phyloP scores from a whole-genome alignment of 2,888 invertebrate genomes.

The Scaptomyza caliginosa region DNA sequence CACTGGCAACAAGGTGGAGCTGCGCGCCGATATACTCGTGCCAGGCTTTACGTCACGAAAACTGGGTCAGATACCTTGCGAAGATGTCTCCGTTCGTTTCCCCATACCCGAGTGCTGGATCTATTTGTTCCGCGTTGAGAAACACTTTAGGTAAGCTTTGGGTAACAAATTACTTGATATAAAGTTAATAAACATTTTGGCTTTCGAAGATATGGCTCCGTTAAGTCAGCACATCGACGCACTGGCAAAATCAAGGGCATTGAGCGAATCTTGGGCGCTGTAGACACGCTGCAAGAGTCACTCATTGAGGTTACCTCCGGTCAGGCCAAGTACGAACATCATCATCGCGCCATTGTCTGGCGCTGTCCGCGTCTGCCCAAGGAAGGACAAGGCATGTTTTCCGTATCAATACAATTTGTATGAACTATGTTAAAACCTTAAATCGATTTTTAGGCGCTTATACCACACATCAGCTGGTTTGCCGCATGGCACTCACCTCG shows the following conservation, averaged over 20 bases:
- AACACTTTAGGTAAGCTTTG: constrained; percentile 89
- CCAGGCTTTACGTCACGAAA: constrained; percentile 98
- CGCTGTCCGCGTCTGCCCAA: constrained; percentile 98
- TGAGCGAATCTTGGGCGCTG: constrained; percentile 95
- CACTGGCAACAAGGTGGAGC: constrained; percentile 95
- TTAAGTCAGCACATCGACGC: constrained; percentile 94
- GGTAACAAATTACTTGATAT: not conserved
- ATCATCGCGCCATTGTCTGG: constrained; percentile 99
- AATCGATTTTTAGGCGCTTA: constrained; percentile 91
- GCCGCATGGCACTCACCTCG: constrained; percentile 96
- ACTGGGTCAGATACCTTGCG: constrained; percentile 97
- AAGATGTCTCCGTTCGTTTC: constrained; percentile 97
- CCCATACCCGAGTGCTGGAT: constrained; percentile 99
- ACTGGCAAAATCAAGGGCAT: constrained; percentile 97
- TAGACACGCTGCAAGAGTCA: constrained; percentile 95
- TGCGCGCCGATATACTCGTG: constrained; percentile 97
- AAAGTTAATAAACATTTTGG: not conserved
- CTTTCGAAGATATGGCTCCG: constrained; percentile 92
- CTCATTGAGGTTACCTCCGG: constrained; percentile 98
- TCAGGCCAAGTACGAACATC: constrained; percentile 99
- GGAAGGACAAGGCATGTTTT: constrained; percentile 95
- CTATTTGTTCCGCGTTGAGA: constrained; percentile 98
- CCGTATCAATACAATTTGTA: not conserved
- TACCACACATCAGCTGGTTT: constrained; percentile 97
- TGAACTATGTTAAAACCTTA: not conserved